Evolutionary conservation across 1,140 invertebrate genomes (phyloP).

Genomic region (Heliconius eleuchia): DNA sequence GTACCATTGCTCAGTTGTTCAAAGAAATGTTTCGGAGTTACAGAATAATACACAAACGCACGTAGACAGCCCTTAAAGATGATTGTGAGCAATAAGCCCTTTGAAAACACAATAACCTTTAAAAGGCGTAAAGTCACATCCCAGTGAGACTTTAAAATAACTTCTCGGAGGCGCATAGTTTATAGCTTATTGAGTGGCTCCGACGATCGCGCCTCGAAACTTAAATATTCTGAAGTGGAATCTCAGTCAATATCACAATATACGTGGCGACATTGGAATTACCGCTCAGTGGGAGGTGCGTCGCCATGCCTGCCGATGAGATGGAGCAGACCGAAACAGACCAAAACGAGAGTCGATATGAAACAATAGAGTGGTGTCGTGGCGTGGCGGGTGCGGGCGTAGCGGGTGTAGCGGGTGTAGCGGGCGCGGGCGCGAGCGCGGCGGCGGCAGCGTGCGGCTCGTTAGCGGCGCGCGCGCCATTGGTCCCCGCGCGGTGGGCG

Average conservation of each 20-base stretch:
- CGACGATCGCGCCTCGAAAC: conserved; percentile 68
- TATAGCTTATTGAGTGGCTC: conserved; percentile 79
- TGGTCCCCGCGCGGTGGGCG: conserved; percentile 69
- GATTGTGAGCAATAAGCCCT: conserved; percentile 56
- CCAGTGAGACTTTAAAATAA: conserved; percentile 71
- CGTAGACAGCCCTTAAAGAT: conserved; percentile 28
- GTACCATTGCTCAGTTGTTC: background rate
- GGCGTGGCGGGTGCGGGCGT: conserved; percentile 24
- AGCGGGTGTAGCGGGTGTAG: conserved; percentile 37
- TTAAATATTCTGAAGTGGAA: conserved; percentile 70
- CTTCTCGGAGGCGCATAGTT: conserved; percentile 77
- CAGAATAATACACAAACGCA: conserved; percentile 14
- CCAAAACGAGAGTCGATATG: conserved; percentile 69
- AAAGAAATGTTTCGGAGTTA: background rate
- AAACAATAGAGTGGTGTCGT: conserved; percentile 77
- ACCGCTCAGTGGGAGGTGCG: conserved; percentile 76
- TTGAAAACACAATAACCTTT: conserved; percentile 78
- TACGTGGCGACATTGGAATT: conserved; percentile 77
- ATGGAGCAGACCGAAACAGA: conserved; percentile 61
- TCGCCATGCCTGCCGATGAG: conserved; percentile 48
- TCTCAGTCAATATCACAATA: conserved; percentile 78
- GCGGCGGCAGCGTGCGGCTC: conserved; percentile 48
- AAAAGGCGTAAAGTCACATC: conserved; percentile 75
- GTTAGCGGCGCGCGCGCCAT: conserved; percentile 62
- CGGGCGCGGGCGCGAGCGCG: conserved; percentile 43